Base-by-base conservation (phyloP, 1,140 invertebrate species). In the Gonioctena quinquepunctata region DNA sequence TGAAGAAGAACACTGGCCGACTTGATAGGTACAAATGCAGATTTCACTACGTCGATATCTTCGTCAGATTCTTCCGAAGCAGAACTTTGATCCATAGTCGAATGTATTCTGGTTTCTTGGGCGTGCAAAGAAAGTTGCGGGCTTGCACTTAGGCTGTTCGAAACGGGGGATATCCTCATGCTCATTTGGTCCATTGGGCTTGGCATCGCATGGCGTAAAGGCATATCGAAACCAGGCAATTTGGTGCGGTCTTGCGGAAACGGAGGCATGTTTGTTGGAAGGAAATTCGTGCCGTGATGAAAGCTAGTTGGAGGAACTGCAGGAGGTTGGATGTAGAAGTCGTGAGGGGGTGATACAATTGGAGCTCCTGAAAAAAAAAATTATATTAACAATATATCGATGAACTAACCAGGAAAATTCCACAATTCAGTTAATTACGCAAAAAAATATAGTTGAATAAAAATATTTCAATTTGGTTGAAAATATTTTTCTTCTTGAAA, bases 21-120 rank as follows among this genome's bases (percentile, higher is more conserved):
- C 74, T 88, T 82, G 25, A 88, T 86, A 0, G 87, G 87, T 1
- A 87, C 87, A 81, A 92, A 93, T 26, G 91, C 92, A 18, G 91
- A 93, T 78, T 91, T 90, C 0, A 92, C 88, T 48, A 93, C 92
- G 69, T 93, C 91, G 69, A 90, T 90, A 52, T 87, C 87, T 76
- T 90, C 89, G 65, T 90, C 89, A 48, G 85, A 84, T 49, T 78
- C 68, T 71, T 88, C 88, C n/a, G 88, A 88, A 33, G 76, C 78
- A 18, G 80, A 85, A 1, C 28, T 83, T 48, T 88, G 87, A 56
- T 90, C 89, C 63, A 89, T 86, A 1, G 87, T 87, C 4, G 89
- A 90, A 76, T 89, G 88, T 1, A 87, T 85, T 79, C 87, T 87
- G 2, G 80, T 80, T 42, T 78, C 75, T 50, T 72, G 71, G 3